phyloP scores from a whole-genome alignment of 2,888 invertebrate genomes.

The Melanostoma mellinum region DNA sequence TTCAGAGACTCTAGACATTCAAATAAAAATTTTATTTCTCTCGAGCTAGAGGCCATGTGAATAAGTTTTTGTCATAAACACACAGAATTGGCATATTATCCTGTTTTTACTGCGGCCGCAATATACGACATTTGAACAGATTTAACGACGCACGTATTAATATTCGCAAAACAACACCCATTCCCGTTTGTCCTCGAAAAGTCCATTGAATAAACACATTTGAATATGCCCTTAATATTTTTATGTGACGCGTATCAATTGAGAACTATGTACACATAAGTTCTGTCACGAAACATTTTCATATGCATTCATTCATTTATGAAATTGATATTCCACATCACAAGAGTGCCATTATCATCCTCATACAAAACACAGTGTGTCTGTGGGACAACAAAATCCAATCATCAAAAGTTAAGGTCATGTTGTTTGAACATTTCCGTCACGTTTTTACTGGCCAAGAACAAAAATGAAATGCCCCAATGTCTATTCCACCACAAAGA shows the following conservation, averaged over 20 bases:
- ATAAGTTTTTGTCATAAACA: too few species aligned
- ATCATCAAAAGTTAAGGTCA: conserved; percentile 58
- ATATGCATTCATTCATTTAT: conserved; percentile 55
- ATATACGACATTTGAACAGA: too few species aligned
- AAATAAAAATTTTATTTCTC: too few species aligned
- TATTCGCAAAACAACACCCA: too few species aligned
- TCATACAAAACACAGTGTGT: conserved; percentile 5
- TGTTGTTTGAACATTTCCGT: conserved; percentile 63
- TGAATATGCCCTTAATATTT: conserved; percentile 5
- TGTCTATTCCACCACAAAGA: conserved; percentile 42
- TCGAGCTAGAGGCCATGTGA: too few species aligned
- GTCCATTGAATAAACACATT: conserved; percentile 10
- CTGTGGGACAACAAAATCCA: conserved; percentile 36
- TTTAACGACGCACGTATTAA: too few species aligned
- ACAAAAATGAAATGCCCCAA: conserved; percentile 3
- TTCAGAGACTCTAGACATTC: too few species aligned
- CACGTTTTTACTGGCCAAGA: conserved; percentile 48
- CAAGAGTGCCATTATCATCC: conserved; percentile 23
- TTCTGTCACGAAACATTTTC: conserved; percentile 15
- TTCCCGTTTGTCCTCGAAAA: neutral
- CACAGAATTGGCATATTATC: too few species aligned
- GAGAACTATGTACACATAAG: neutral
- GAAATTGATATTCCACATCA: conserved; percentile 65
- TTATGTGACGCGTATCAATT: conserved; percentile 4
- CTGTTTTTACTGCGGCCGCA: too few species aligned